phyloP scores from a whole-genome alignment of 1,140 invertebrate genomes.

The Aphelenchoides fujianensis region DNA sequence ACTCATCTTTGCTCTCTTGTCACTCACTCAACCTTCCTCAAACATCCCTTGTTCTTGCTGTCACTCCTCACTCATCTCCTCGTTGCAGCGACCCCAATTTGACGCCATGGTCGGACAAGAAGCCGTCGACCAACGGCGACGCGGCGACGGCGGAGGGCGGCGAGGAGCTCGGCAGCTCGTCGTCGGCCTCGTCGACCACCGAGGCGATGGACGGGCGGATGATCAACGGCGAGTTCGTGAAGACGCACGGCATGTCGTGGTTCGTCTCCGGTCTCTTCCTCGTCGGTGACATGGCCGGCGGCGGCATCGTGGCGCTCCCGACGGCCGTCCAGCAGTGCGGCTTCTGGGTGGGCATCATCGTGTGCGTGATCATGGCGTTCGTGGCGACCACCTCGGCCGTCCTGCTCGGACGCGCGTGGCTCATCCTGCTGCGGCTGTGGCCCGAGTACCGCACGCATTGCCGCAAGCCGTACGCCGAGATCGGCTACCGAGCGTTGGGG shows the following conservation, averaged over 20 bases:
- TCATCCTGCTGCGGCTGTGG: constrained; percentile 70
- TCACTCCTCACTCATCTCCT: too few relatives aligned
- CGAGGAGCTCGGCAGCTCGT: neutral
- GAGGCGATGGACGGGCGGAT: constrained; percentile 5
- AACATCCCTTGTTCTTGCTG: too few relatives aligned
- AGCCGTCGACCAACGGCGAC: neutral
- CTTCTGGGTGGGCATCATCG: constrained; percentile 40
- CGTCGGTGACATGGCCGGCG: constrained; percentile 73
- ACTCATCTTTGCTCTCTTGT: too few relatives aligned
- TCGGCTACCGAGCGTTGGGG: constrained; percentile 40
- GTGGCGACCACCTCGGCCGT: constrained; percentile 46
- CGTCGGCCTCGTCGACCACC: neutral
- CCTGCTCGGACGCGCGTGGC: constrained; percentile 70
- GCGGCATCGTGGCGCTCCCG: constrained; percentile 3
- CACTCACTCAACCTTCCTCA: too few relatives aligned
- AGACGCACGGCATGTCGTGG: constrained; percentile 40
- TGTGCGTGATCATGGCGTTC: constrained; percentile 31
- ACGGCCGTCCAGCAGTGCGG: constrained; percentile 22
- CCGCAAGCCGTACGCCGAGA: constrained; percentile 65
- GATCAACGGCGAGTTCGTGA: constrained; percentile 27
- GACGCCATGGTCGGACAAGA: constrained; percentile 2
- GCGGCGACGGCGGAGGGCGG: too few relatives aligned
- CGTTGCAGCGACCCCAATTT: constrained; percentile 5
- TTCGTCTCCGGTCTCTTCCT: constrained; percentile 69
- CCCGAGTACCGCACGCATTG: constrained; percentile 67